Base-by-base conservation (phyloP, 2,888 invertebrate species). In the Andricus quercusramuli region DNA sequence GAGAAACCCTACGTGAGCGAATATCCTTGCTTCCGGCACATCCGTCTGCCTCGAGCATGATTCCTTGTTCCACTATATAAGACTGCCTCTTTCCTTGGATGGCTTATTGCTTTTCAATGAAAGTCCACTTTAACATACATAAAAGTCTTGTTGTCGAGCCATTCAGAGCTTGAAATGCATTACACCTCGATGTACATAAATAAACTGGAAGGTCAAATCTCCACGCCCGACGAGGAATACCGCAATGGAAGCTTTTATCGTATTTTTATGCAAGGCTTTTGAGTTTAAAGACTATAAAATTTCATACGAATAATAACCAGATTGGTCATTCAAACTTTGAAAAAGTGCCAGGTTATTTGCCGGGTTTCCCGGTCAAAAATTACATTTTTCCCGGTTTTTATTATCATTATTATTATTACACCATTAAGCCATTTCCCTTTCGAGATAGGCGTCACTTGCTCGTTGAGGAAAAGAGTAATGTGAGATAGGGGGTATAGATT, bases 21-120 rank as follows among this genome's bases (percentile, higher is more conserved):
- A 83, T 83, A 83, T 82, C 78, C 78, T 80, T 79, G 85, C 83
- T 85, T 85, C 85, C 85, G 85, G 85, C 85, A 82, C 85, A 85
- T 85, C 82, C 83, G 85, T 82, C 77, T 80, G 79, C 80, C 78
- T 74, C 81, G 78, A 85, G 79, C 81, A 80, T 82, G 80, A 82
- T 80, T 84, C 79, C 77, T 79, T 66, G 56, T 68, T 70, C 51
- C 62, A 51, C 56, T 74, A 74, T 74, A 44, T 51, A 51, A 70
- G 70, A 70, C 51, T 74, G 74, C 32, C 74, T 70, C 29, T 11
- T 70, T 70, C 25, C 70, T 70, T 47, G 47, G 70, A 25, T 74
- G 32, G 32, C 56, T 56, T 74, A 25, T 74, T 32, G 32, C 56
- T 74, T 74, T 74, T 74, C 74, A 74, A 74, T 74, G 56, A 74